Conservation (phyloP, 2,888 invertebrate species). For the Xestobium rufovillosum region DNA sequence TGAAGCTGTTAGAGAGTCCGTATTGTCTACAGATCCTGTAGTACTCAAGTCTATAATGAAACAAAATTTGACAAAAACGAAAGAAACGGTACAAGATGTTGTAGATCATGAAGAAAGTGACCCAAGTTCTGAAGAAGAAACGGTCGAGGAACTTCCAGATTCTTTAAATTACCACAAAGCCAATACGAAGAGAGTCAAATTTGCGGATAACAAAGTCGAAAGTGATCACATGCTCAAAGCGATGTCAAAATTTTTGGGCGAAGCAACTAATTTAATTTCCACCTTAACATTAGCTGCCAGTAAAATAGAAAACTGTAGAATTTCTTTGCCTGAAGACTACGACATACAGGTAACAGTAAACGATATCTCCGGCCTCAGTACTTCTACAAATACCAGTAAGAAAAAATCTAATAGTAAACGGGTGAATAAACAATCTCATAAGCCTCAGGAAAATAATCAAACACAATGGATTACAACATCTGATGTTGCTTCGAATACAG, state of each 20-base stretch:
- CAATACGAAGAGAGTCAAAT: constrained; percentile 32
- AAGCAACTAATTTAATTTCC: constrained; percentile 40
- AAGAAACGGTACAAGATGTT: neutral
- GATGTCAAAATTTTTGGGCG: constrained; percentile 42
- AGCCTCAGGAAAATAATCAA: constrained; percentile 2
- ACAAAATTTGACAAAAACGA: neutral
- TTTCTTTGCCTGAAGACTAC: constrained; percentile 24
- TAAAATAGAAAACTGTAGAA: constrained; percentile 23
- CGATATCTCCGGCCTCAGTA: constrained; percentile 26
- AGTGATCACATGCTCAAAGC: constrained; percentile 35
- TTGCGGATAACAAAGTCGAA: constrained; percentile 22
- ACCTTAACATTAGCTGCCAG: constrained; percentile 33
- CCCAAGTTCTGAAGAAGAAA: constrained; percentile 9
- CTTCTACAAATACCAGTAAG: constrained; percentile 13
- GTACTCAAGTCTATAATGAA: constrained; percentile 7
- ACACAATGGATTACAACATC: constrained; percentile 18
- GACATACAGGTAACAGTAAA: constrained; percentile 37
- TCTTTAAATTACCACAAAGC: constrained; percentile 30
- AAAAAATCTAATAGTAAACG: constrained; percentile 1
- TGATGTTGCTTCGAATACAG: constrained; percentile 22
- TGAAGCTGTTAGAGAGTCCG: neutral
- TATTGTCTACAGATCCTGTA: too few species aligned
- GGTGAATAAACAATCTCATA: neutral
- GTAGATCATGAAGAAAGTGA: constrained; percentile 24
- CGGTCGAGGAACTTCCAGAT: constrained; percentile 29